Evolutionary conservation across 2,797 vertebrate species (phyloP).

Genomic region (Valencia hispanica): DNA sequence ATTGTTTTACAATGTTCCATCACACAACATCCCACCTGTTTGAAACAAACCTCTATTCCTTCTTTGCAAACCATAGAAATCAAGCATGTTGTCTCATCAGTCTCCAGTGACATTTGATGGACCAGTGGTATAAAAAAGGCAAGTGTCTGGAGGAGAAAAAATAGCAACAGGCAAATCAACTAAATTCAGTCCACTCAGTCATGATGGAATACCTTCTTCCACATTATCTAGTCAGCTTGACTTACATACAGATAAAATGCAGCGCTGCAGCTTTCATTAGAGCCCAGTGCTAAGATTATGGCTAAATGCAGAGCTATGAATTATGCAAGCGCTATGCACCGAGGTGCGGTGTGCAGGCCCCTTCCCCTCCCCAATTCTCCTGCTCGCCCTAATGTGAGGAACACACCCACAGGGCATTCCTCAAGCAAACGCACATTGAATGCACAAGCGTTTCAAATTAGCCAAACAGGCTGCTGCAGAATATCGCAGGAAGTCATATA

Average conservation of each 20-base stretch:
- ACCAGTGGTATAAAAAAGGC: conserved; percentile 53
- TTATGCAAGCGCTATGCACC: conserved; percentile 72
- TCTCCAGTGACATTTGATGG: conserved; percentile 60
- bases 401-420: conserved; percentile 46
- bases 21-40: conserved; percentile 2
- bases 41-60: conserved; percentile 17
- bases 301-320: conserved; percentile 74
- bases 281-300: conserved; percentile 72
- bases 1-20: conserved; percentile 7
- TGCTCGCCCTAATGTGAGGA: conserved; percentile 54
- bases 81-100: conserved; percentile 27
- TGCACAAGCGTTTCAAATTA: conserved; percentile 46
- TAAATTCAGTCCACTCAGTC: conserved; percentile 55
- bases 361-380: conserved; percentile 24
- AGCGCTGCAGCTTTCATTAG: conserved; percentile 73
- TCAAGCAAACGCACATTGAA: conserved; percentile 29
- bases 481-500: conserved; percentile 9
- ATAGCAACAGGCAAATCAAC: conserved; percentile 31
- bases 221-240: conserved; percentile 62
- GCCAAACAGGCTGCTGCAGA: conserved; percentile 11
- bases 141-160: conserved; percentile 45
- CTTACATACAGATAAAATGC: conserved; percentile 64
- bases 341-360: conserved; percentile 3
- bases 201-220: conserved; percentile 54
- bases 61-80: conserved; percentile 39